Evolutionary conservation across 1,140 invertebrate genomes (phyloP).

Genomic region (Leptopilina boulardi): DNA sequence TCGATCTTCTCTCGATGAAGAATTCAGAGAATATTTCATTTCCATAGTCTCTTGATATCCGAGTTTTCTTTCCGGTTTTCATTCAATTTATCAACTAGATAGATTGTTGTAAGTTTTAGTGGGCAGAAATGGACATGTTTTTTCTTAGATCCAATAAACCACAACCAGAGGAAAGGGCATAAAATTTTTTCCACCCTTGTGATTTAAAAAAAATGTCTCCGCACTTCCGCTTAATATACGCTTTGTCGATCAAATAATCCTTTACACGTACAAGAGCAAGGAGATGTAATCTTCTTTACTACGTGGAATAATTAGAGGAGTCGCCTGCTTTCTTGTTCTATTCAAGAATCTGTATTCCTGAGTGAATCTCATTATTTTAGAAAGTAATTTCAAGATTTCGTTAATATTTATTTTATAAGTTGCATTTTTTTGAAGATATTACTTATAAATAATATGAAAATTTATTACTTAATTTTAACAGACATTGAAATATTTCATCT

Average conservation of each 20-base stretch:
- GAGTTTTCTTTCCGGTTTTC: not conserved
- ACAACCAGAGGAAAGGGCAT: no score
- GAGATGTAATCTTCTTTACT: not conserved
- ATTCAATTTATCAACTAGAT: not conserved
- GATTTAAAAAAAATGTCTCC: no score
- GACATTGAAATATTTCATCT: slow-evolving; percentile 4
- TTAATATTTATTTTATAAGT: not conserved
- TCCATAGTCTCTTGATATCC: not conserved
- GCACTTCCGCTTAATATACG: slow-evolving; percentile 11
- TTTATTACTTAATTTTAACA: not conserved
- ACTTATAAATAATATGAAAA: not conserved
- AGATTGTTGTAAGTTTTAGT: not conserved
- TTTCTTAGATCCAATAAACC: no score
- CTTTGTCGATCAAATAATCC: slow-evolving; percentile 5
- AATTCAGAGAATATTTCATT: slow-evolving; percentile 4
- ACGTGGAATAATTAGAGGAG: slow-evolving; percentile 23
- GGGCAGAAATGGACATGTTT: not conserved
- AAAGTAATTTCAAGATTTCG: not conserved
- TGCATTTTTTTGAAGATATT: not conserved
- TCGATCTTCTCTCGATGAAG: slow-evolving; percentile 7
- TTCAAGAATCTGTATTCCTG: not conserved
- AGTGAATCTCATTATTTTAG: not conserved
- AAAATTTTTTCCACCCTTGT: no score
- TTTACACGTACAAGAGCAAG: not conserved
- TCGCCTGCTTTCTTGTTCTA: not conserved